Evolutionary conservation across 2,888 invertebrate genomes (phyloP), one percentile per base, ranked within the genome.

Genomic region (Lampropteryx suffumata): DNA sequence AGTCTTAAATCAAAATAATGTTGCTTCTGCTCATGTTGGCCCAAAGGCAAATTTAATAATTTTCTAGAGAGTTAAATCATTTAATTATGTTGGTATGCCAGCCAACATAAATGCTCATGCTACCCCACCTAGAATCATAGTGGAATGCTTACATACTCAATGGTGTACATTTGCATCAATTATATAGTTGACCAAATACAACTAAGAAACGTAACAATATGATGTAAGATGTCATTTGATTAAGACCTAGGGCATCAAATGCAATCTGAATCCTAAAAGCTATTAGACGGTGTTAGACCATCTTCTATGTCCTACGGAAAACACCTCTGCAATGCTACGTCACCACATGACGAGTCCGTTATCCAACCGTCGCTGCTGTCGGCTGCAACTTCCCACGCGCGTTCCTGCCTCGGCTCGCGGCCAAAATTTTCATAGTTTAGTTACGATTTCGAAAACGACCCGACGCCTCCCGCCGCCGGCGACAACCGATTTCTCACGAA

Each of bases 361-460:
- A 83, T 84, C 82, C 85, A 84, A 87, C 79, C 72, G 76, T 69
- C 71, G 72, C 79, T 71, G 77, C 70, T 71, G 73, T 58, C 61
- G 65, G 67, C 61, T 84, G 86, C 84, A 84, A 48, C 79, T 55
- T 63, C 89, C 88, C 79, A 88, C 89, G 75, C 89, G 65, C 72
- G 87, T 85, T 79, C 87, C 85, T 68, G 50, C 85, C 84, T 86
- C 85, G 90, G 89, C 85, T 64, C 59, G 59, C 62, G 66, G 88
- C 90, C 90, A 89, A 88, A 69, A 79, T 81, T 87, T 85, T 84
- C 86, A 82, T 87, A 90, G 89, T 90, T 88, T 90, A 89, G 90
- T 89, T 88, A 88, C 90, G 89, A 90, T 88, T 89, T 84, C 90
- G 90, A 90, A 89, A 90, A 90, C 90, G 90, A 90, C 86, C 90